These are phyloP conservation scores for Drosophila lini DNA, from an alignment of 1,140 invertebrate genomes.

Conservation along the genomic window DNA sequence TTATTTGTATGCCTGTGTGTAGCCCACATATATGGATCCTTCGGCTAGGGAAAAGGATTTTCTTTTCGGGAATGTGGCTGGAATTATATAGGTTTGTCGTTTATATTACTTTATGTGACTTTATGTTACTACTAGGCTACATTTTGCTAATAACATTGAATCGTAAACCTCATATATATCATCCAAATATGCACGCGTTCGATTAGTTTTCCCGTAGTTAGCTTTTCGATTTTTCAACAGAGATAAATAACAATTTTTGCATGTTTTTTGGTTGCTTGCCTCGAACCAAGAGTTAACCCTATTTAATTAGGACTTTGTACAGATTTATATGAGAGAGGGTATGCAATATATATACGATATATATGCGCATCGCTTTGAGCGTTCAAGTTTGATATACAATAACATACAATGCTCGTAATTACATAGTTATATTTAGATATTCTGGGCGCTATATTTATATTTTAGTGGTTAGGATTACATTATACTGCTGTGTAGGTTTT, in stretches of 20 bases:
- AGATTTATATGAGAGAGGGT: conserved; percentile 31
- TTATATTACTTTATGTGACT: conserved; percentile 24
- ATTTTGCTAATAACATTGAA: conserved; percentile 67
- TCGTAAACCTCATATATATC: conserved; percentile 53
- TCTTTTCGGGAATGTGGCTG: conserved; percentile 18
- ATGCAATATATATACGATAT: conserved; percentile 37
- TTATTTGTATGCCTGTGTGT: conserved; percentile 27
- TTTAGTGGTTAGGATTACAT: conserved; percentile 40
- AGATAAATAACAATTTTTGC: conserved; percentile 53
- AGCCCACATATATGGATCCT: conserved; percentile 18
- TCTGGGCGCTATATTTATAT: conserved; percentile 34
- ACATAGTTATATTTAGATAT: conserved; percentile 29
- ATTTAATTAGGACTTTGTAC: conserved; percentile 44
- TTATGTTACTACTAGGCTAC: conserved; percentile 61
- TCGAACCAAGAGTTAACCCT: conserved; percentile 29
- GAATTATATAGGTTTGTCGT: conserved; percentile 21
- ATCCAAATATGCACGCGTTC: conserved; percentile 32
- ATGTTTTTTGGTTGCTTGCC: conserved; percentile 26
- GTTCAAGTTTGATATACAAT: conserved; percentile 62
- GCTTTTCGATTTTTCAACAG: conserved; percentile 33
- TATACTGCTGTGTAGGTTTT: conserved; percentile 38
- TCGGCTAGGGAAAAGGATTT: conserved; percentile 17
- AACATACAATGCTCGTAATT: conserved; percentile 42
- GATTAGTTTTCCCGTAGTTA: conserved; percentile 40
- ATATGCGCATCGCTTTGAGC: conserved; percentile 73